Evolutionary conservation across 1,140 invertebrate genomes (phyloP).

Genomic region (Muscidifurax raptorellus): DNA sequence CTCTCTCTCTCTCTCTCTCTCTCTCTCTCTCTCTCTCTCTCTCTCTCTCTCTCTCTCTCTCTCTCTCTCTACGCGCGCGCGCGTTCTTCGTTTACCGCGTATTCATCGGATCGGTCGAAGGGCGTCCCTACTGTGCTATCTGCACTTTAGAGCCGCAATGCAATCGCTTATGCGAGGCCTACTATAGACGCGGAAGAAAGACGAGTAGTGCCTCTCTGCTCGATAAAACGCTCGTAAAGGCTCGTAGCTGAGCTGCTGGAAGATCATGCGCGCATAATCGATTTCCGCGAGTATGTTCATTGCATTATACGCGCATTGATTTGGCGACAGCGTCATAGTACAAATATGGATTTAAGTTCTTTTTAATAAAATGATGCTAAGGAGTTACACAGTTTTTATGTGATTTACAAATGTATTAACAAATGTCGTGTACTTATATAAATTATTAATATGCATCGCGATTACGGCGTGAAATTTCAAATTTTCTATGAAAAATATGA

Average conservation of each 20-base stretch:
- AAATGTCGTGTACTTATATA: neutral
- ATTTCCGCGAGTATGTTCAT: neutral
- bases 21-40: too few species aligned
- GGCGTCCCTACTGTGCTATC: neutral
- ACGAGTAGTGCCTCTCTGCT: neutral
- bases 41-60: too few species aligned
- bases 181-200: neutral
- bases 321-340: neutral
- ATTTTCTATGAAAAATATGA: too few species aligned
- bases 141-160: neutral
- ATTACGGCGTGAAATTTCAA: too few species aligned
- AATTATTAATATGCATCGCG: constrained; percentile 37
- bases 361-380: too few species aligned
- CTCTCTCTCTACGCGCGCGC: too few species aligned
- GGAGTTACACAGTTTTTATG: too few species aligned
- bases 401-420: neutral
- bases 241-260: neutral
- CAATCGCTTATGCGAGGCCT: neutral
- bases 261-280: neutral
- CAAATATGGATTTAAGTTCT: neutral
- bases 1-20: too few species aligned
- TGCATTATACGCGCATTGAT: neutral
- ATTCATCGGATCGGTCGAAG: neutral
- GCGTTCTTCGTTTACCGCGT: too few species aligned
- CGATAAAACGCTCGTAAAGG: neutral